Percentiles rank a stretch among this genome's conserved stretches.
phyloP scores from a whole-genome alignment of 2,113 vertebrate species.

The Carettochelys insculpta region DNA sequence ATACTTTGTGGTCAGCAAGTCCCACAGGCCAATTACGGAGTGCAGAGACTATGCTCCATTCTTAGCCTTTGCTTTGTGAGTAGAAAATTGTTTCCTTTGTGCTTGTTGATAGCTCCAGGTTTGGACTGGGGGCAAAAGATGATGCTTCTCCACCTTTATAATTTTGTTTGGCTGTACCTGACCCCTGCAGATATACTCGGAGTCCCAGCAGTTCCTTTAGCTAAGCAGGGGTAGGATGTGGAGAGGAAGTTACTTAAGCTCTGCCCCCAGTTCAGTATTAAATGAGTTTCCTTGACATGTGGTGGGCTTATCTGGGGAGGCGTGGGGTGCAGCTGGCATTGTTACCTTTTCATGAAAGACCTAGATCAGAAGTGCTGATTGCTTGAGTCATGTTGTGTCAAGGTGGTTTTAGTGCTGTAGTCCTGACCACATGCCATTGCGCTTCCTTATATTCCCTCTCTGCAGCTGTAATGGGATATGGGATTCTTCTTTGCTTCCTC shows the following conservation, averaged over 20 bases:
- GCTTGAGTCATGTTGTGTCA: no score
- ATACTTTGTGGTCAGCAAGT: neutral
- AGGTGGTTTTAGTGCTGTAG: neutral
- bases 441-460: no score
- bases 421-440: neutral
- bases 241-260: neutral
- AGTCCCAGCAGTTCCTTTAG: neutral
- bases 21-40: neutral
- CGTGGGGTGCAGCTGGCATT: no score
- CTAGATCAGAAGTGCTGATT: no score
- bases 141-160: neutral
- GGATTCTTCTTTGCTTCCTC: neutral
- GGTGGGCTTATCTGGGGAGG: neutral
- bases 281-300: neutral
- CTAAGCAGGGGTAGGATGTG: neutral
- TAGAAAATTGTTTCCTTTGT: no score
- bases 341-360: neutral
- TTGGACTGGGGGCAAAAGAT: neutral
- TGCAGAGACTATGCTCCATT: neutral
- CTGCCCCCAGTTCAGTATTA: neutral
- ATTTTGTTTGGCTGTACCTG: neutral
- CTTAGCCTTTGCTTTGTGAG: neutral
- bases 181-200: neutral
- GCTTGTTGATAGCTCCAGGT: no score
- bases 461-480: neutral